phyloP scores from a whole-genome alignment of 2,888 invertebrate species.

The Ecdyonurus torrentis region DNA sequence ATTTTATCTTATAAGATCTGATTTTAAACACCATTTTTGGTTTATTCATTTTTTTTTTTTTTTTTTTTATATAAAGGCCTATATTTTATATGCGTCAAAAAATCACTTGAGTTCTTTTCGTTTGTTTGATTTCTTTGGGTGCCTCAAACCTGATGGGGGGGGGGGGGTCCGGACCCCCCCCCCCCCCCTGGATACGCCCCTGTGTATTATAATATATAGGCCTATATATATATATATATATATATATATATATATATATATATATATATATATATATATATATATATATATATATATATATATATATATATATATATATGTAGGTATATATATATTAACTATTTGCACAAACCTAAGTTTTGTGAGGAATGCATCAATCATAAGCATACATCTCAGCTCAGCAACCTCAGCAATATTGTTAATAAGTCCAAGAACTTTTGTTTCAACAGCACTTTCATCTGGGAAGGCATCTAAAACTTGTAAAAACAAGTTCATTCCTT shows the following conservation, averaged over 20 bases:
- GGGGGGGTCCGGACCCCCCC: too few species aligned
- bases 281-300: conserved; percentile 8
- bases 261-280: conserved; percentile 8
- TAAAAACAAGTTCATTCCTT: conserved; percentile 47
- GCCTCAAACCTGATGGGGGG: too few species aligned
- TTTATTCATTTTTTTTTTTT: too few species aligned
- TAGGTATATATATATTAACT: conserved; percentile 1
- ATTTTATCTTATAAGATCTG: too few species aligned
- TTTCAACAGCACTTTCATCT: conserved; percentile 48
- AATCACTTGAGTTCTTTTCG: too few species aligned
- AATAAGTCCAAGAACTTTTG: conserved; percentile 52
- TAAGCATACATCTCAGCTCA: conserved; percentile 31
- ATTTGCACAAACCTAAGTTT: conserved; percentile 27
- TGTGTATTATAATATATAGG: too few species aligned
- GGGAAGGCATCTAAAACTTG: conserved; percentile 44
- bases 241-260: conserved; percentile 7
- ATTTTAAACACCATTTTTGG: too few species aligned
- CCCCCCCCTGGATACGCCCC: too few species aligned
- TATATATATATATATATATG: conserved; percentile 8
- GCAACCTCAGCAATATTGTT: conserved; percentile 62
- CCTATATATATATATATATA: too few species aligned
- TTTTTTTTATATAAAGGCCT: too few species aligned
- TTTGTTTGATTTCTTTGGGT: too few species aligned
- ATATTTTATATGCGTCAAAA: too few species aligned
- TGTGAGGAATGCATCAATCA: conserved; percentile 35